Conservation (phyloP, 2,888 invertebrate species). For the Lithophane semibrunnea region DNA sequence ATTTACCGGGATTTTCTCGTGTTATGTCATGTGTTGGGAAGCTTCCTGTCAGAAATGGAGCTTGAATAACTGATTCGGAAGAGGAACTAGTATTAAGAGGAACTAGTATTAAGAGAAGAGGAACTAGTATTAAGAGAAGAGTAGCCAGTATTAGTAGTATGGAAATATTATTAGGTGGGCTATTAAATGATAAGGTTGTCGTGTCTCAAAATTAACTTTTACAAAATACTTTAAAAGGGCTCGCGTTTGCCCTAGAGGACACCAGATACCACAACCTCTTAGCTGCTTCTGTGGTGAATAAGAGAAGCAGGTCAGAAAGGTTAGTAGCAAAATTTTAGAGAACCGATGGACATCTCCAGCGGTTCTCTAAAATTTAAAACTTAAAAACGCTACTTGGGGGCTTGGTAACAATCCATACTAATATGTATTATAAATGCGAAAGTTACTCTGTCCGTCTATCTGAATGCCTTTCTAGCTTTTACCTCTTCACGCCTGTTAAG, state of each 20-base stretch:
- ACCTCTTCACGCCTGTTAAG: no score
- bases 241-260: neutral
- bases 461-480: neutral
- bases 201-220: neutral
- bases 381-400: neutral
- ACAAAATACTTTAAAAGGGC: neutral
- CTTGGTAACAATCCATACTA: neutral
- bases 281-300: neutral
- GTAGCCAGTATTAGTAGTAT: no score
- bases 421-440: neutral
- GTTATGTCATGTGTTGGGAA: neutral
- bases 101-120: no score
- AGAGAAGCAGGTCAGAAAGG: neutral
- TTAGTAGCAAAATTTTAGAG: neutral
- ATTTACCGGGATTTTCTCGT: slow-evolving; percentile 20
- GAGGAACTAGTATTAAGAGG: no score
- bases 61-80: no score
- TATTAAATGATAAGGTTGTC: no score
- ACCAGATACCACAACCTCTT: neutral
- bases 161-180: no score
- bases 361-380: no score
- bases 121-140: no score
- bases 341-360: no score
- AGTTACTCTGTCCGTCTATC: neutral
- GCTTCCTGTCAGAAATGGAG: neutral